Evolutionary conservation across 2,888 invertebrate species (phyloP).

Genomic region (Mimas tiliae): DNA sequence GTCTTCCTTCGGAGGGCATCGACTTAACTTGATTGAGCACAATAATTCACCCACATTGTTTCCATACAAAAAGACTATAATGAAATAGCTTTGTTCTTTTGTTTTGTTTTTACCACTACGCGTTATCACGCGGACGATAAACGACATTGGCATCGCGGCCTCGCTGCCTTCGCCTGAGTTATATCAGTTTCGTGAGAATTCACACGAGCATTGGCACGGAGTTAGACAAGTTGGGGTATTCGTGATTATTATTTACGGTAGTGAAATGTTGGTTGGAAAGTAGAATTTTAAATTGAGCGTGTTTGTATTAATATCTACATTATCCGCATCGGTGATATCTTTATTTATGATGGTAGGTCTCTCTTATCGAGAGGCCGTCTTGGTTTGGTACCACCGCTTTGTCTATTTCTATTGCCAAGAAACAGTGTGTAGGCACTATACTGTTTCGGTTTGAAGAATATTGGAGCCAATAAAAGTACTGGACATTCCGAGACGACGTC

Average conservation of each 20-base stretch:
- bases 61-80: neutral
- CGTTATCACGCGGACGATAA: slow-evolving; percentile 27
- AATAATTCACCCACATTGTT: slow-evolving; percentile 21
- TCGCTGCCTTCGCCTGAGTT: slow-evolving; percentile 25
- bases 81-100: slow-evolving; percentile 26
- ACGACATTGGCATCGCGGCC: slow-evolving; percentile 25
- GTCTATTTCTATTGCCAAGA: too few species aligned
- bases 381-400: too few species aligned
- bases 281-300: too few species aligned
- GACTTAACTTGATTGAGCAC: slow-evolving; percentile 13
- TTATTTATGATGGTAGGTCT: too few species aligned
- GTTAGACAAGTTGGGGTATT: neutral
- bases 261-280: too few species aligned
- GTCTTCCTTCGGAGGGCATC: slow-evolving; percentile 4
- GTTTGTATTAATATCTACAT: too few species aligned
- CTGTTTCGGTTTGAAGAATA: too few species aligned
- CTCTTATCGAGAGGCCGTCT: too few species aligned
- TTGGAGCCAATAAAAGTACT: neutral
- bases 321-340: too few species aligned
- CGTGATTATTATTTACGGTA: neutral
- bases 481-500: too few species aligned
- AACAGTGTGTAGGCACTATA: too few species aligned
- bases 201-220: slow-evolving; percentile 24
- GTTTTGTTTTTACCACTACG: slow-evolving; percentile 14
- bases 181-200: slow-evolving; percentile 28